Evolutionary conservation across 2,797 vertebrate genomes (phyloP).

Genomic region (Phrynocephalus vlangalii): DNA sequence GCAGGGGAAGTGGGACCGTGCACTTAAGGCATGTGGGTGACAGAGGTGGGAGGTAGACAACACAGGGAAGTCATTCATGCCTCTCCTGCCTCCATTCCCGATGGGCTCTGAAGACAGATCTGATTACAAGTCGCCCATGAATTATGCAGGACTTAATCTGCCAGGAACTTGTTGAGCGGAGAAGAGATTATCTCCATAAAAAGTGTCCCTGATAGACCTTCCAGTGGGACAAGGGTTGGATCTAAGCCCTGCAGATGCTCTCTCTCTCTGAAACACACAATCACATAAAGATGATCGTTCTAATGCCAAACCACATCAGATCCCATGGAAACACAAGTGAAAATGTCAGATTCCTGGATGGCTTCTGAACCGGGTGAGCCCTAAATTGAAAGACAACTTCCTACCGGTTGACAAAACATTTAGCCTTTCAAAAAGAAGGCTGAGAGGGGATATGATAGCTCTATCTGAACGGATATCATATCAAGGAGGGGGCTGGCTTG

Average conservation of each 20-base stretch:
- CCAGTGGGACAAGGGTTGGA: neutral
- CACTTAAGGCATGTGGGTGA: neutral
- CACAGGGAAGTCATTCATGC: neutral
- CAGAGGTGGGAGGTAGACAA: no score
- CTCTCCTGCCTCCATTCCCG: neutral
- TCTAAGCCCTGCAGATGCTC: neutral
- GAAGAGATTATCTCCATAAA: neutral
- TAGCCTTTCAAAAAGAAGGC: no score
- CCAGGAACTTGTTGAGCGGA: neutral
- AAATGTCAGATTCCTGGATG: no score
- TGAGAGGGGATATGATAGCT: no score
- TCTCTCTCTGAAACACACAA: neutral
- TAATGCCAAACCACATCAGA: no score
- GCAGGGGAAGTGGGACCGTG: neutral
- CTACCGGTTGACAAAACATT: no score
- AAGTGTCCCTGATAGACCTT: neutral
- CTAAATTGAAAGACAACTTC: no score
- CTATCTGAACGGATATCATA: no score
- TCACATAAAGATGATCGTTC: no score
- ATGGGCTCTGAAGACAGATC: neutral
- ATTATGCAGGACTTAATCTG: conserved; percentile 58
- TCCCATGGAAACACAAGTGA: no score
- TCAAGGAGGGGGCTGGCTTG: no score
- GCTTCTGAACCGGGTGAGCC: no score
- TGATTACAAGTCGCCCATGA: conserved; percentile 33